A percentile compares a stretch with the other conserved stretches of the same genome.
Evolutionary conservation across 1,140 invertebrate genomes (phyloP).

Genomic region (Eumaeus atala): DNA sequence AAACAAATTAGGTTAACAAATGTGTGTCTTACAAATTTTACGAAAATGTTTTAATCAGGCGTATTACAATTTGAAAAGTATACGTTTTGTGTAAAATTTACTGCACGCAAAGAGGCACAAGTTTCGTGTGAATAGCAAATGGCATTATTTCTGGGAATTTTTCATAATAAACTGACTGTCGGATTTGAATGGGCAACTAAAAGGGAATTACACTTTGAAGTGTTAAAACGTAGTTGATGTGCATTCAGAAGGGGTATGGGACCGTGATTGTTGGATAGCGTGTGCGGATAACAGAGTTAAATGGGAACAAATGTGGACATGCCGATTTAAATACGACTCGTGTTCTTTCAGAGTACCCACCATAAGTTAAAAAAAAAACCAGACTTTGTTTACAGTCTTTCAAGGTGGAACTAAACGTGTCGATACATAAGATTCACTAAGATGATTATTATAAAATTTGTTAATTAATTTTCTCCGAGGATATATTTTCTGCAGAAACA

Average conservation of each 20-base stretch:
- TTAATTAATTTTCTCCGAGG: no score
- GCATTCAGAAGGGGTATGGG: constrained; percentile 39
- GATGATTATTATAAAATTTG: no score
- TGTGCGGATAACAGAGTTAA: constrained; percentile 52
- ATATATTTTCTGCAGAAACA: no score
- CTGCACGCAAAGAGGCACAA: background rate
- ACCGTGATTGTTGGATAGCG: constrained; percentile 58
- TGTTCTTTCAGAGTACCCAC: no score
- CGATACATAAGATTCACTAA: no score
- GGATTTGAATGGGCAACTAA: constrained; percentile 17
- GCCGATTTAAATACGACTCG: constrained; percentile 4
- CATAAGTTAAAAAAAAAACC: no score
- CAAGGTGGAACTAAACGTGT: background rate
- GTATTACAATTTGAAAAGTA: no score
- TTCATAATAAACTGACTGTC: constrained; percentile 19
- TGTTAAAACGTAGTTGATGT: constrained; percentile 52
- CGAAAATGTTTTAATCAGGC: no score
- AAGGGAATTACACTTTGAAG: constrained; percentile 36
- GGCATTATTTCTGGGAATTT: constrained; percentile 14
- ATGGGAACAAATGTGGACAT: constrained; percentile 43
- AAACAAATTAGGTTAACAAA: no score
- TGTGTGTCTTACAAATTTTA: no score
- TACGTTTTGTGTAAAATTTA: no score
- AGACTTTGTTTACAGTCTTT: no score
- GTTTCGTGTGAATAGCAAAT: constrained; percentile 7